Base-by-base conservation (phyloP, 2,888 invertebrate species). In the Orthonevra nobilis region DNA sequence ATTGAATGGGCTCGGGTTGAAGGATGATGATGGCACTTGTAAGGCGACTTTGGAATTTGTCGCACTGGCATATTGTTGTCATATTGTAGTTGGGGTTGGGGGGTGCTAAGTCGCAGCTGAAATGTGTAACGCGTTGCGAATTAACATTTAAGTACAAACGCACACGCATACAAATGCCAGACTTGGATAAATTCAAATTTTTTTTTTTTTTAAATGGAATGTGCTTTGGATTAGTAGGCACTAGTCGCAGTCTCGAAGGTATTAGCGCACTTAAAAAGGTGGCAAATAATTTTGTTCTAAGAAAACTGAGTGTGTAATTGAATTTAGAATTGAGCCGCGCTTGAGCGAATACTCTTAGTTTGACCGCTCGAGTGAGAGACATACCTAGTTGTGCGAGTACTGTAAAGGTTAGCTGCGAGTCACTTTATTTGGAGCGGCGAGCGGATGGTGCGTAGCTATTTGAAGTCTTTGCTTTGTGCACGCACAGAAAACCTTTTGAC, bases 11-110 rank as follows among this genome's bases (percentile, higher is more conserved):
- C 61, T 52, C 36, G 23, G 23, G 12, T 44, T 4, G 48, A 12
- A 15, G 20, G 34, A 15, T 23, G 20, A 36, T 7, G 9, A 3
- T n/a, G 20, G 3, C 20, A 30, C 2, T 9, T 9, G 15, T 7
- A 19, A 9, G 60, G 28, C 6, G 23, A 38, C n/a, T 63, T 32
- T 26, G 5, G 19, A 72, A 77, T 66, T 26, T 60, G 72, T 46
- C 64, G 32, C 58, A 36, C 17, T 15, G 40, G 77, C 77, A 66
- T 52, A 77, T 77, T 46, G 64, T 66, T 72, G 58, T 64, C 70
- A 66, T 72, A 46, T 36, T 19, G 19, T n/a, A n/a, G n/a, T n/a
- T n/a, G n/a, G n/a, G n/a, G n/a, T n/a, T n/a, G n/a, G 48, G 40
- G 30, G 48, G 28, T 28, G 56, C 14, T 28, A 12, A 28, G 7